Evolutionary conservation across 2,888 invertebrate species (phyloP), one percentile per base, ranked within the genome.

Genomic region (Sesia bembeciformis): DNA sequence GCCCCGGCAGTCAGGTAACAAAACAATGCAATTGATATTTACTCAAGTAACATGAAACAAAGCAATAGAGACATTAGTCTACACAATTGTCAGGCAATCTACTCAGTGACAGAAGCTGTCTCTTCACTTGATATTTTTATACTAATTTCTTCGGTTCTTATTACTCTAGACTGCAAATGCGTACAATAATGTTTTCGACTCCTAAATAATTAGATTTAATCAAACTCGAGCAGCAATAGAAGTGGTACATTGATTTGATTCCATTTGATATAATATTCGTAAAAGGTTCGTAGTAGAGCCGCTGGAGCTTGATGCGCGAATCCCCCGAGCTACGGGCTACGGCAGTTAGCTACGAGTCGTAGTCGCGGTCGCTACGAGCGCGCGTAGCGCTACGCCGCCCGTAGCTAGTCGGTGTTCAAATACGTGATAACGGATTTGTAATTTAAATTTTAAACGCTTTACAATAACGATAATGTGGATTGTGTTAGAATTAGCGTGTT

Each of bases 281-380:
- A 62, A 64, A 65, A 63, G 65, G 65, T 64, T 61, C 65, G 66
- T 50, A 39, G 50, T 39, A 50, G 4, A 72, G 65, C 60, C 64
- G 71, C 65, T 68, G 62, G 74, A 73, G 60, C 70, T 74, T 55
- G 60, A 72, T 76, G 74, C 75, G 78, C 81, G 76, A 70, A 74
- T 75, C 71, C 72, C 70, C 62, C 68, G 68, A 63, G 76, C 72
- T 80, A 76, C 78, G 78, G 63, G 5, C 23, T 49, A 53, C 71
- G 72, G 79, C 85, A 88, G 86, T 88, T 71, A 64, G 74, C 82
- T 83, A 83, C 84, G 81, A 65, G 67, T 60, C 81, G 84, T 81
- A 80, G 84, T 69, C 62, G 67, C 65, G 70, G 65, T 64, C 64
- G 80, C 83, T 79, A 82, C 83, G 80, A 62, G 62, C 81, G 76